A percentile compares a stretch with the other conserved stretches of the same genome.
Conservation (phyloP, 2,113 vertebrate species). For the Azemiops feae region DNA sequence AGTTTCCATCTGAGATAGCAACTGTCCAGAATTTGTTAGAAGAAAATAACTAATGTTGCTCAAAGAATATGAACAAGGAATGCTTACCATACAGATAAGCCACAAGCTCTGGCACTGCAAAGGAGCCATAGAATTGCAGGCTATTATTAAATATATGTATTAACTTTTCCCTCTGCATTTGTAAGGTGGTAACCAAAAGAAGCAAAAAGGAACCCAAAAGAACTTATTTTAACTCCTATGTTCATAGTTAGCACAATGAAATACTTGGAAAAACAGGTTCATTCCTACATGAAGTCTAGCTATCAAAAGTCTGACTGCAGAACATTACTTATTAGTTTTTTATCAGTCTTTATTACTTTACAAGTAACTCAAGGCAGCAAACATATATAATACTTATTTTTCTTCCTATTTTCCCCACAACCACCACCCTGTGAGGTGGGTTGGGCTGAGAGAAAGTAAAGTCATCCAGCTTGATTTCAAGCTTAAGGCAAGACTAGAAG, state of each 20-base stretch:
- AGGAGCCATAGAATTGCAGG: not conserved
- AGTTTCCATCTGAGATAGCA: not conserved
- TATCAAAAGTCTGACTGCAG: not conserved
- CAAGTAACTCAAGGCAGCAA: not conserved
- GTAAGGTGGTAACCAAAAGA: not conserved
- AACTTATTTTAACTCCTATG: not conserved
- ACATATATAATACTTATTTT: not conserved
- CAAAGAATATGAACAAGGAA: not conserved
- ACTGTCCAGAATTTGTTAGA: not conserved
- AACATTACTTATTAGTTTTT: not conserved
- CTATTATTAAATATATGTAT: not conserved
- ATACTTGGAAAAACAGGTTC: not conserved
- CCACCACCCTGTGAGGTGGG: not conserved
- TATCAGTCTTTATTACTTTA: not conserved
- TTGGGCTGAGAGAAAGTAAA: too few relatives aligned
- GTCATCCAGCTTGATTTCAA: too few relatives aligned
- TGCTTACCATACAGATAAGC: not conserved
- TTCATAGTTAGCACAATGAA: not conserved
- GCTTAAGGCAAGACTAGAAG: too few relatives aligned
- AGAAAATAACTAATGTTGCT: not conserved
- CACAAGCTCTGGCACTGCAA: not conserved
- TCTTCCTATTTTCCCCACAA: not conserved
- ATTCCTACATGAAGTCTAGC: not conserved
- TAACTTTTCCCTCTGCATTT: not conserved
- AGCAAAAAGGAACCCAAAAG: not conserved